Evolutionary conservation across 2,888 invertebrate genomes (phyloP).

Genomic region (Spisula solida): DNA sequence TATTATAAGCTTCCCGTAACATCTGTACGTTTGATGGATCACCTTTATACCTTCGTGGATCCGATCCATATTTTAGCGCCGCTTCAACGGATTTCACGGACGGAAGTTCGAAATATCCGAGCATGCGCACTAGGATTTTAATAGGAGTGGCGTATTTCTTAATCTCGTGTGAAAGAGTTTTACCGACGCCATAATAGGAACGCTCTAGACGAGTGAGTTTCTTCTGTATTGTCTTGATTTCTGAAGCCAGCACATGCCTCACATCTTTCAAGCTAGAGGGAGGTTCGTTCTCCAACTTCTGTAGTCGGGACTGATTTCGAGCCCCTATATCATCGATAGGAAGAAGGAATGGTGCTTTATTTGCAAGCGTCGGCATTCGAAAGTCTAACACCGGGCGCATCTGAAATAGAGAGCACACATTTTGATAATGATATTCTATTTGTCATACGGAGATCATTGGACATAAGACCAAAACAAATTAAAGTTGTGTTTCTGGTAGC

Average conservation of each 20-base stretch:
- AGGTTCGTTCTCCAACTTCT: constrained; percentile 73
- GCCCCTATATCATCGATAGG: constrained; percentile 69
- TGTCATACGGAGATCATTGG: too few species aligned
- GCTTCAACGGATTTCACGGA: constrained; percentile 78
- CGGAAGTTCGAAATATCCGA: constrained; percentile 77
- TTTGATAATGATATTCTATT: too few species aligned
- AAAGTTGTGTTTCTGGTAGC: too few species aligned
- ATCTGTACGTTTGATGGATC: constrained; percentile 75
- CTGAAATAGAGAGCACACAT: constrained; percentile 64
- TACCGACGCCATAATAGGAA: constrained; percentile 80
- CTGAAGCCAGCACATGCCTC: constrained; percentile 71
- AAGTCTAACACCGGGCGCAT: constrained; percentile 80
- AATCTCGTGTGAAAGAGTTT: constrained; percentile 77
- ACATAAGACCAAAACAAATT: too few species aligned
- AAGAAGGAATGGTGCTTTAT: constrained; percentile 75
- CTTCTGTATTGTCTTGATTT: constrained; percentile 76
- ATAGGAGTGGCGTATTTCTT: constrained; percentile 76
- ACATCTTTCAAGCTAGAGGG: constrained; percentile 78
- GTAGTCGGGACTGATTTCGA: constrained; percentile 63
- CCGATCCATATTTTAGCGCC: constrained; percentile 74
- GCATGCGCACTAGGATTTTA: constrained; percentile 77
- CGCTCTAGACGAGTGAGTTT: constrained; percentile 78
- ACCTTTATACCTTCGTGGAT: constrained; percentile 77
- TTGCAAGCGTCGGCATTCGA: constrained; percentile 82
- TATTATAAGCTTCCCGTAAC: constrained; percentile 80